A percentile compares a stretch with the other conserved stretches of the same genome.
Evolutionary conservation across 1,140 invertebrate genomes (phyloP).

Genomic region (Melipona quadrifasciata): DNA sequence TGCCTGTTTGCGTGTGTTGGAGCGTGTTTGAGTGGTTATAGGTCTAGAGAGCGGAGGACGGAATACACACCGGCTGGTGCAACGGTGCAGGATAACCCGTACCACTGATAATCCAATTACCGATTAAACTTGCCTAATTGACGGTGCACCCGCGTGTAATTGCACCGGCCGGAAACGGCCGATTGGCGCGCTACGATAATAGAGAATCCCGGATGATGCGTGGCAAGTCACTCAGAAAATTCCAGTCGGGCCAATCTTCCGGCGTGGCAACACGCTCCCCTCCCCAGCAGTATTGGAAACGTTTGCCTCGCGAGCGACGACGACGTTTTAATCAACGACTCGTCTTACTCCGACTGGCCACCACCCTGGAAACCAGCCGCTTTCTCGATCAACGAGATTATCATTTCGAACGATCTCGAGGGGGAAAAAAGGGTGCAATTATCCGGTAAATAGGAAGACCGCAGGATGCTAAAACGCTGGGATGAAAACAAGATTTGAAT

Average conservation of each 20-base stretch:
- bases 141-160: constrained; percentile 61
- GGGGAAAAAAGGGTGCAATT: no score
- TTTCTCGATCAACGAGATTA: background rate
- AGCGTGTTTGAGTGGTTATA: background rate
- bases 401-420: background rate
- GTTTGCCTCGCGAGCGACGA: background rate
- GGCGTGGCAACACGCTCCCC: background rate
- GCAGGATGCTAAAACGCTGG: no score
- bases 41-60: background rate
- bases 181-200: constrained; percentile 54
- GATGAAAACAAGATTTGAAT: no score
- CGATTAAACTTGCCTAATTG: constrained; percentile 67
- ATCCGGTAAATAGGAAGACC: no score
- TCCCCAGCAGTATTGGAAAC: background rate
- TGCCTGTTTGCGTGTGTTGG: no score
- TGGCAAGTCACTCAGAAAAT: constrained; percentile 49
- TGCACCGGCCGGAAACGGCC: constrained; percentile 47
- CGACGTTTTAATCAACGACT: constrained; percentile 13
- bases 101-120: constrained; percentile 65
- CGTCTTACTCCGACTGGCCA: background rate
- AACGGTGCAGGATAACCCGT: constrained; percentile 53
- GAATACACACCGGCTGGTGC: background rate
- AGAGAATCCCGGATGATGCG: constrained; percentile 34
- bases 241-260: background rate
- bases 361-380: background rate